Evolutionary conservation across 2,113 vertebrate species (phyloP), one percentile per base, ranked within the genome.

Genomic region (Theristicus caerulescens): DNA sequence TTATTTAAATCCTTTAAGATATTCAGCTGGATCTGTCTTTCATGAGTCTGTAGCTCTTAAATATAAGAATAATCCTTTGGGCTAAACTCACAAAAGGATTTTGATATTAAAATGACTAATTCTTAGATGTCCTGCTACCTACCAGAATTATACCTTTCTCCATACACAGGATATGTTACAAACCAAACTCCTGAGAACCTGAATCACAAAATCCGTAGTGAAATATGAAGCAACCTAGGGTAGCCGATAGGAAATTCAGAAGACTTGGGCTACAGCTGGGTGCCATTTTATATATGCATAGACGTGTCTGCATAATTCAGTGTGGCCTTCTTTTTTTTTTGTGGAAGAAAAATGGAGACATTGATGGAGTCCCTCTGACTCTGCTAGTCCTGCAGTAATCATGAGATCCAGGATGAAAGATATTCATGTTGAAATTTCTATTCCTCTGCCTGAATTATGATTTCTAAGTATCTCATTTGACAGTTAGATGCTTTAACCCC

Each of bases 1-100:
- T 76, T 95, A 87, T 91, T 94, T 91, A 85, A 95, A 93, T 91
- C 73, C 52, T 79, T 85, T 87, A 72, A 94, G 51, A 92, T 80
- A 88, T 62, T 82, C 82, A 79, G n/a, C 22, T 84, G 81, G 18
- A 72, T 91, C 66, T 38, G 10, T 77, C 85, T 90, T 67, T 95
- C 67, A 51, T 51, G 40, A 82, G 17, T 64, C 58, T 80, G 31
- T 85, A 46, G 27, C 27, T 86, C 69, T 92, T 89, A 91, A 91
- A 91, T 46, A 38, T 61, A 34, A 76, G 42, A 76, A 80, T 88
- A 92, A 94, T 82, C 74, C n/a, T 82, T 85, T 82, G 40, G 54
- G 27, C 15, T 95, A 58, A 91, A 90, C 8, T 92, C 65, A 91
- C 21, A 90, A 72, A 95, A 94, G 31, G 61, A 84, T 95, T 97